Evolutionary conservation across 53 echinoderm and acorn worm genomes (phyloP), one percentile per base, ranked within the genome.

Genomic region (Stichopus horrens): DNA sequence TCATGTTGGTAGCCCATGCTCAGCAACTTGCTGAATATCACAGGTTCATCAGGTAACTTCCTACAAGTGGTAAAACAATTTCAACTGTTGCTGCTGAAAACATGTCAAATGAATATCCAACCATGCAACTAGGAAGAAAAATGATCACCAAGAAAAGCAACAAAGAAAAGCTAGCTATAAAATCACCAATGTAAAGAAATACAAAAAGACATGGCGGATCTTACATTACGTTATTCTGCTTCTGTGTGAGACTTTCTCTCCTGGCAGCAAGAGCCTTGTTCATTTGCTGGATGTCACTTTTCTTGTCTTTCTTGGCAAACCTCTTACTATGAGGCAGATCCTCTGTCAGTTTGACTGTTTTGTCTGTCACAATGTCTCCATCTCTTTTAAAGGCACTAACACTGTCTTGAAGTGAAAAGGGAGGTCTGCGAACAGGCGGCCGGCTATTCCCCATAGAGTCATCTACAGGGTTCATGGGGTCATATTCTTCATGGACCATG

Each of bases 401-500:
- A 63, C 93, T 90, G 83, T 97, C 98, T 8, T 94, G 91, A 37
- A 97, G 92, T 5, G 98, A 97, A 89, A 87, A 97, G 7, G 98
- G 98, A 0, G 98, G 90, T 77, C 92, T 88, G 56, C 93, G 76
- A 54, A 86, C 92, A 4, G 88, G 89, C 23, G 80, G 88, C 20
- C 88, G 88, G 5, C 81, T 76, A 5, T 79, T 90, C 19, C 84
- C 58, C 53, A 86, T 75, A 6, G 89, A 88, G 71, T 95, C 92
- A 0, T 88, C 90, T 21, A 88, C 79, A 6, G 66, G 58, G 5
- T 88, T 92, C 21, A 21, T 19, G 10, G 91, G 86, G 7, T 93
- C 90, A 84, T 92, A 88, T 55, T 94, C 98, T 55, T 97, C 94
- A 52, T 97, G 92, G 22, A 97, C 98, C 98, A 97, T 97, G 91